Conservation (phyloP, 2,888 invertebrate species). For the Eucriotettix oculatus region DNA sequence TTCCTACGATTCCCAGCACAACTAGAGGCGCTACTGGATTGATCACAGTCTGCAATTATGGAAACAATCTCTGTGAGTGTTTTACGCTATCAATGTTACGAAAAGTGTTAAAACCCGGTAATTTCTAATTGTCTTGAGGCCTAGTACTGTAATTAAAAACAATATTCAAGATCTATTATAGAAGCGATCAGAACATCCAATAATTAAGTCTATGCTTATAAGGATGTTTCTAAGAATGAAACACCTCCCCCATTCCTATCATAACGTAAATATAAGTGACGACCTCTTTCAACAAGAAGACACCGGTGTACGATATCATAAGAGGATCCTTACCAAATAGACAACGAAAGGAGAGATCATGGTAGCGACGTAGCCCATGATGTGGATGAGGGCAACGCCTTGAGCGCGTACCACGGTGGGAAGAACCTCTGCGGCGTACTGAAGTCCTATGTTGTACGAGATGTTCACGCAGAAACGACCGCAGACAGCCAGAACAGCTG, state of each 20-base stretch:
- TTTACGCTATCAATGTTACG: background rate
- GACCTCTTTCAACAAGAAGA: too few relatives aligned
- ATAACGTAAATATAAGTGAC: too few relatives aligned
- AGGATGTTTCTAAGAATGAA: too few relatives aligned
- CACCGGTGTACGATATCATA: background rate
- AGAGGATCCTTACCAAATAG: constrained; percentile 42
- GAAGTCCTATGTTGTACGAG: constrained; percentile 77
- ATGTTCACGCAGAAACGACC: constrained; percentile 78
- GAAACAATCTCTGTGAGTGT: background rate
- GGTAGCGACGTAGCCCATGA: constrained; percentile 74
- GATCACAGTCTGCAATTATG: constrained; percentile 42
- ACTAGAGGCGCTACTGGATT: constrained; percentile 57
- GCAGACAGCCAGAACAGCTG: constrained; percentile 61
- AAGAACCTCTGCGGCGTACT: constrained; percentile 73
- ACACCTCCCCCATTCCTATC: too few relatives aligned
- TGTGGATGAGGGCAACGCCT: constrained; percentile 71
- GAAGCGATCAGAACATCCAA: too few relatives aligned
- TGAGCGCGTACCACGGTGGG: constrained; percentile 79
- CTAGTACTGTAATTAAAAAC: background rate
- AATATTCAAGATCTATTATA: too few relatives aligned
- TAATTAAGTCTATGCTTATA: too few relatives aligned
- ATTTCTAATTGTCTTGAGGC: background rate
- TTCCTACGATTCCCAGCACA: constrained; percentile 59
- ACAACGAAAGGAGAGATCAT: constrained; percentile 73
- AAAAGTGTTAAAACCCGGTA: too few relatives aligned